A percentile compares a stretch with the other conserved stretches of the same genome.
Evolutionary conservation across 2,797 vertebrate species (phyloP).

Genomic region (Centroberyx gerrardi): DNA sequence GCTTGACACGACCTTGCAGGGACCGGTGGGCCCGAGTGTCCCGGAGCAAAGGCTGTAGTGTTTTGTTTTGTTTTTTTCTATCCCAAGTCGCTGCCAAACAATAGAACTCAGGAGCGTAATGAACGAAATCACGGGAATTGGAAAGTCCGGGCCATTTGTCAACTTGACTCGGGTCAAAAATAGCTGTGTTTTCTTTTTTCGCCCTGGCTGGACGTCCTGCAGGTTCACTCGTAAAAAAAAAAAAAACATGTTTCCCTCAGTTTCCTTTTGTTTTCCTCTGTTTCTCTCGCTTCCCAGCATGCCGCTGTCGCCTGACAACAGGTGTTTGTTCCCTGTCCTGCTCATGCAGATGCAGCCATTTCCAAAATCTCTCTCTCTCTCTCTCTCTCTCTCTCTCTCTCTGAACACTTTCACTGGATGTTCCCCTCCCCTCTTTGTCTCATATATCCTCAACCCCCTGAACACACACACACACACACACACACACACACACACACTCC

Average conservation of each 20-base stretch:
- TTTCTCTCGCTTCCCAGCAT: constrained; percentile 23
- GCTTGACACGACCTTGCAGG: constrained; percentile 6
- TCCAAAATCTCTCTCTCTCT: not conserved
- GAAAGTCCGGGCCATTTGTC: constrained; percentile 64
- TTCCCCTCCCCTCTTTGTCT: constrained; percentile 5
- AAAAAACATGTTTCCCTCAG: constrained; percentile 26
- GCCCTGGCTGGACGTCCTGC: constrained; percentile 47
- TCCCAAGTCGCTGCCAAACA: constrained; percentile 52
- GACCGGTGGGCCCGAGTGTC: constrained; percentile 41
- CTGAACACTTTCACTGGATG: too few species aligned
- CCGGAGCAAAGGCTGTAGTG: constrained; percentile 19
- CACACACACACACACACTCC: not conserved
- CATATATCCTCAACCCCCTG: not conserved
- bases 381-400: too few species aligned
- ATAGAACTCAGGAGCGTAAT: constrained; percentile 41
- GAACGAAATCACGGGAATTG: constrained; percentile 49
- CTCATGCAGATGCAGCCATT: constrained; percentile 15
- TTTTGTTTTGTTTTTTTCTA: constrained; percentile 11
- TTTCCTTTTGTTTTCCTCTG: constrained; percentile 54
- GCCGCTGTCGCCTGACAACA: constrained; percentile 26
- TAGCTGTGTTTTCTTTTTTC: constrained; percentile 57
- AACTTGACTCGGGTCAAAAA: constrained; percentile 53
- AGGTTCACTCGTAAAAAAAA: constrained; percentile 40
- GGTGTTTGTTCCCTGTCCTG: constrained; percentile 45
- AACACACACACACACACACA: not conserved